Conservation (phyloP, 2,888 invertebrate genomes). For the Mactromeris polynyma region DNA sequence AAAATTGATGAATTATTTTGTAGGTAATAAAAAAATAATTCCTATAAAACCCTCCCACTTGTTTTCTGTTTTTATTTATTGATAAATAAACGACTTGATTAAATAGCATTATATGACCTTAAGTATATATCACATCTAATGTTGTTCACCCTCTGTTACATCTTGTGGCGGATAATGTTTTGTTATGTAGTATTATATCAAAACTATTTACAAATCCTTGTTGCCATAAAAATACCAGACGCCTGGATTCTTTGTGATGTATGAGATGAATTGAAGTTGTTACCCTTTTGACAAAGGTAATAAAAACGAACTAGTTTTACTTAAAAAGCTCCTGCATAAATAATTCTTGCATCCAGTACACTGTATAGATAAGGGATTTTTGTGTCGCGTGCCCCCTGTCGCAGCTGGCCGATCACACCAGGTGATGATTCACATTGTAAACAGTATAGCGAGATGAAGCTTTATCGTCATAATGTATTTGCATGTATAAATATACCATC, state of each 20-base stretch:
- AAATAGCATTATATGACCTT: neutral
- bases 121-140: neutral
- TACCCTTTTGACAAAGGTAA: constrained; percentile 16
- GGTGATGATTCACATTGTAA: constrained; percentile 61
- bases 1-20: too few species aligned
- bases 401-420: constrained; percentile 63
- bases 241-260: neutral
- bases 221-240: neutral
- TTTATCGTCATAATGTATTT: constrained; percentile 56
- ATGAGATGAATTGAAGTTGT: neutral
- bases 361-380: constrained; percentile 64
- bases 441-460: constrained; percentile 36
- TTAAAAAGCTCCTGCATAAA: constrained; percentile 20
- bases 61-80: too few species aligned
- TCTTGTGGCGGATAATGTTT: neutral
- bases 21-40: too few species aligned
- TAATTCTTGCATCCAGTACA: constrained; percentile 50
- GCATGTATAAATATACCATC: constrained; percentile 70
- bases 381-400: constrained; percentile 64
- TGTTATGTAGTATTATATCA: constrained; percentile 7
- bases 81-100: neutral
- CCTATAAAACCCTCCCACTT: too few species aligned
- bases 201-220: neutral
- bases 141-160: neutral
- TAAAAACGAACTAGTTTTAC: constrained; percentile 17